phyloP scores from a whole-genome alignment of 2,113 vertebrate species.

The Gorilla gorilla region DNA sequence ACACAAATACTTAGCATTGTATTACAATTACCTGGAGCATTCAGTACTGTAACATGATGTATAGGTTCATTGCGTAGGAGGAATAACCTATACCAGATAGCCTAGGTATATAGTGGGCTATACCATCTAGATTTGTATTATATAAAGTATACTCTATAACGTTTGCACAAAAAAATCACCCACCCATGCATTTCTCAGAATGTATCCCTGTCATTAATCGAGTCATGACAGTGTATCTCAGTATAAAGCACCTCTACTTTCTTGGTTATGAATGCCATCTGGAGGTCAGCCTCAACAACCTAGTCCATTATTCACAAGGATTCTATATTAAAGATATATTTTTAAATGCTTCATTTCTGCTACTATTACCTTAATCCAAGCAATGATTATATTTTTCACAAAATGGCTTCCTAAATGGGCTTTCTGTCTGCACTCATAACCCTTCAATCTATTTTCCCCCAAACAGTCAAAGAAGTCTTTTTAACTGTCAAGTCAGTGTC shows the following conservation, averaged over 20 bases:
- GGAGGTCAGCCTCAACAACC: background rate
- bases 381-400: background rate
- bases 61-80: background rate
- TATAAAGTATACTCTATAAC: background rate
- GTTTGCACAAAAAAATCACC: background rate
- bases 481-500: background rate
- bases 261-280: background rate
- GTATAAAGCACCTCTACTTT: background rate
- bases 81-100: background rate
- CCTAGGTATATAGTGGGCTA: background rate
- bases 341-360: background rate
- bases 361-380: constrained; percentile 4
- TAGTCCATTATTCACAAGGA: background rate
- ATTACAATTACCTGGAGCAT: background rate
- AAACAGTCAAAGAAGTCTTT: background rate
- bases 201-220: background rate
- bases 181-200: background rate
- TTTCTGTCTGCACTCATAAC: background rate
- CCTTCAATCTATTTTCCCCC: background rate
- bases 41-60: background rate
- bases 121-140: background rate
- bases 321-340: background rate
- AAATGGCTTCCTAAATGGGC: background rate
- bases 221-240: background rate
- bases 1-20: background rate